Base-by-base conservation (phyloP, 2,888 invertebrate species). In the Syritta pipiens region DNA sequence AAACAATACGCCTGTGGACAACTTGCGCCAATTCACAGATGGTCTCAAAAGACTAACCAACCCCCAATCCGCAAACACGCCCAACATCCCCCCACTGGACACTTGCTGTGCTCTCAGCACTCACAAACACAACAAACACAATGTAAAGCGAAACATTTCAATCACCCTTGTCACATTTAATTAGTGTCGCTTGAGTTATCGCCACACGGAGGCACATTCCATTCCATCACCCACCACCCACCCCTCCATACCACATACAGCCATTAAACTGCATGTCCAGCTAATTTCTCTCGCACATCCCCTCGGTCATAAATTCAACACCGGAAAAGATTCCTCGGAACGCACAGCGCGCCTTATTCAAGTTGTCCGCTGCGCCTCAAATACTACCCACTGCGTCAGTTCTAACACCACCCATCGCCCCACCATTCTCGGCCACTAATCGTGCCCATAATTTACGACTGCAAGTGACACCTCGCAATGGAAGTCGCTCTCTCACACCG, bases 391-490 rank as follows among this genome's bases (percentile, higher is more conserved):
- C 26, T 22, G 55, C n/a, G n/a, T 19, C 72, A 12, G 48, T 30
- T 49, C 40, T 57, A 72, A 71, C 55, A 51, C 30, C 53, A 55
- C 59, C 35, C 49, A 59, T 20, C 17, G 55, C n/a, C n/a, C 12
- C 72, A 12, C 46, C 40, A 40, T 30, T 57, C 63, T 62, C 55
- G 37, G 62, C 72, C 42, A 19, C 49, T 51, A 51, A 19, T 35
- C 48, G 57, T 55, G 55, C 57, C 72, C 49, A 79, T 72, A 79
- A 72, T 72, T 79, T 67, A 79, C 67, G 51, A 60, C 35, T 72
- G 26, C 60, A 67, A 63, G 46, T 77, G 77, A 65, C 59, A 77
- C 65, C 17, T 24, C 12, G n/a, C 1, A 46, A 42, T 42, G 49
- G 6, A 49, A n/a, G 22, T 22, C n/a, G 9, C 7, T 4, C 20